phyloP scores from a whole-genome alignment of 2,113 vertebrate species.

The Phasianus colchicus region DNA sequence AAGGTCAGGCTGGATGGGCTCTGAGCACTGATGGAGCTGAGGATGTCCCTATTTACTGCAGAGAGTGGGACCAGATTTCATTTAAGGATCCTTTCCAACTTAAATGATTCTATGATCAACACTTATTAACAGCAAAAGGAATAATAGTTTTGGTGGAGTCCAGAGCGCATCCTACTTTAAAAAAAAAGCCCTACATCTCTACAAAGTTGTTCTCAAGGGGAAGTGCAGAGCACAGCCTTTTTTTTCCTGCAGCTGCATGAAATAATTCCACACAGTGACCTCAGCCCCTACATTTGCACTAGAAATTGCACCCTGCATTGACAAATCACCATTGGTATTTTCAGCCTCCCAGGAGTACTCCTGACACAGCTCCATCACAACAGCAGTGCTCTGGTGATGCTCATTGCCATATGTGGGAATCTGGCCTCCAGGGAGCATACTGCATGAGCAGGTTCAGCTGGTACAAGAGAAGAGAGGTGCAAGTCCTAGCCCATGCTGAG shows the following conservation, averaged over 20 bases:
- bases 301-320: background rate
- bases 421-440: background rate
- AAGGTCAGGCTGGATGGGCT: too few relatives aligned
- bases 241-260: background rate
- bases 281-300: background rate
- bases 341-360: background rate
- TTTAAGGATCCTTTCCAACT: too few relatives aligned
- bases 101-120: background rate
- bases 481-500: fast-evolving
- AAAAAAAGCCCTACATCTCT: background rate
- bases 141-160: background rate
- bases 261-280: background rate
- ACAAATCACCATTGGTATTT: background rate
- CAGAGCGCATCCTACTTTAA: background rate
- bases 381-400: fast-evolving
- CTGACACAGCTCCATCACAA: background rate
- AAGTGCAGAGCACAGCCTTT: background rate
- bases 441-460: slow-evolving; percentile 10
- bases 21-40: too few relatives aligned
- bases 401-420: background rate
- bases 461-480: background rate
- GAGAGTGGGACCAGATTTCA: too few relatives aligned
- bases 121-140: background rate
- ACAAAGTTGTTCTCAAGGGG: background rate
- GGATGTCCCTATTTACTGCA: too few relatives aligned